Percentiles rank a stretch among this genome's conserved stretches.
Evolutionary conservation across 2,888 invertebrate genomes (phyloP).

Genomic region (Barypeithes pellucidus): DNA sequence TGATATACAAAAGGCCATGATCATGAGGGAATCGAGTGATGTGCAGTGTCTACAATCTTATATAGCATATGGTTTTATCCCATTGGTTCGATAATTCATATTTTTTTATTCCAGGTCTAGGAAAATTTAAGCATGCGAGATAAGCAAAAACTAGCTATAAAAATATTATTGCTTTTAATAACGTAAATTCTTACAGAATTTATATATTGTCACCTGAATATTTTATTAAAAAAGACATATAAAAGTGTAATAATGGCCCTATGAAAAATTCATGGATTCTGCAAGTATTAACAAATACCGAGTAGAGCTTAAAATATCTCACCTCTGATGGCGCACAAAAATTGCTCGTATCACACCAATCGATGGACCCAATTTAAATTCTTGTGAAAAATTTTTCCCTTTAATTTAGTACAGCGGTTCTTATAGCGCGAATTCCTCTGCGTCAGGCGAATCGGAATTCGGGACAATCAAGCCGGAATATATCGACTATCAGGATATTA

Average conservation of each 20-base stretch:
- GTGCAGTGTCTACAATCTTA: too few relatives aligned
- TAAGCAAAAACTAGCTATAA: too few relatives aligned
- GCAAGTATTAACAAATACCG: neutral
- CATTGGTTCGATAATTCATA: too few relatives aligned
- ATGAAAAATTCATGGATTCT: neutral
- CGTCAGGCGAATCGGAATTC: slow-evolving; percentile 28
- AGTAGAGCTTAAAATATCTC: neutral
- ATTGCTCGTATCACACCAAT: slow-evolving; percentile 8
- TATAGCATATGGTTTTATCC: too few relatives aligned
- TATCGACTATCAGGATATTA: slow-evolving; percentile 14
- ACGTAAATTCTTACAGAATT: too few relatives aligned
- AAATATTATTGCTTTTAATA: too few relatives aligned
- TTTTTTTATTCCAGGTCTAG: too few relatives aligned
- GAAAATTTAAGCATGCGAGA: too few relatives aligned
- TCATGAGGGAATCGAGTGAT: too few relatives aligned
- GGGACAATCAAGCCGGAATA: slow-evolving; percentile 24
- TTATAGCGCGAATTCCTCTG: slow-evolving; percentile 30
- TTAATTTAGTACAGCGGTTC: slow-evolving; percentile 39
- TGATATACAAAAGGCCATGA: too few relatives aligned
- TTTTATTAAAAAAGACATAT: neutral
- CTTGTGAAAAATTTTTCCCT: slow-evolving; percentile 35
- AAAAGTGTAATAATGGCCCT: neutral
- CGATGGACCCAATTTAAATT: slow-evolving; percentile 31
- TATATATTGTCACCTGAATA: neutral
- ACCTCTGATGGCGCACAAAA: neutral